Base-by-base conservation (phyloP, 2,888 invertebrate species). In the Zygogramma bicolorata region DNA sequence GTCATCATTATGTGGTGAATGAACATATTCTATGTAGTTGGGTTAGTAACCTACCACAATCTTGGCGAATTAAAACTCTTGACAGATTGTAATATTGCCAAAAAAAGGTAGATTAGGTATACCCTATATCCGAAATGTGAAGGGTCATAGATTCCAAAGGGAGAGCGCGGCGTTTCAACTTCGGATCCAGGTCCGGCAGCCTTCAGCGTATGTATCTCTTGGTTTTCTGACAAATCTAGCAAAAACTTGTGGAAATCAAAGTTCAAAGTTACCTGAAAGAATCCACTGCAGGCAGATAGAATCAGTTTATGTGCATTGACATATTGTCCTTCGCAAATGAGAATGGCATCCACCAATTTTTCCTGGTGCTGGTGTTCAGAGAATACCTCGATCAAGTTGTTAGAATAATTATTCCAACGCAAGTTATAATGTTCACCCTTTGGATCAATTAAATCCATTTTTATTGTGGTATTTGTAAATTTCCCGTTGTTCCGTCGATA, bases 361-460 rank as follows among this genome's bases (percentile, higher is more conserved):
- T 88, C 88, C 29, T 81, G 81, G 31, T 84, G 83, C 65, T 87
- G 85, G 70, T 89, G 88, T 71, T 89, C 88, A 3, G 84, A 75
- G 74, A 89, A 87, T 49, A 88, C 86, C 84, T 88, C 86, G 25
- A 88, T 77, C 59, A 89, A 85, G 77, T 89, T 89, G 71, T 84
- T 86, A n/a, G 87, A 84, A 68, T 88, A 88, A 78, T 88, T 88
- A 75, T 88, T 89, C 89, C 89, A 89, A 77, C 87, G 85, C 60
- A 89, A 80, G 80, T 88, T 88, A 75, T 88, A 89, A 34, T 75
- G 75, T 60, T 78, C 75, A 5, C 74, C 68, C 53, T 67, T 63
- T 5, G 65, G 13, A 25, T 53, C 53, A 53, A 27, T 53, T n/a
- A n/a, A n/a, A n/a, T n/a, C n/a, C n/a, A n/a, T 13, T 38, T 38